Evolutionary conservation across 2,888 invertebrate species (phyloP).

Genomic region (Biston stratarius): DNA sequence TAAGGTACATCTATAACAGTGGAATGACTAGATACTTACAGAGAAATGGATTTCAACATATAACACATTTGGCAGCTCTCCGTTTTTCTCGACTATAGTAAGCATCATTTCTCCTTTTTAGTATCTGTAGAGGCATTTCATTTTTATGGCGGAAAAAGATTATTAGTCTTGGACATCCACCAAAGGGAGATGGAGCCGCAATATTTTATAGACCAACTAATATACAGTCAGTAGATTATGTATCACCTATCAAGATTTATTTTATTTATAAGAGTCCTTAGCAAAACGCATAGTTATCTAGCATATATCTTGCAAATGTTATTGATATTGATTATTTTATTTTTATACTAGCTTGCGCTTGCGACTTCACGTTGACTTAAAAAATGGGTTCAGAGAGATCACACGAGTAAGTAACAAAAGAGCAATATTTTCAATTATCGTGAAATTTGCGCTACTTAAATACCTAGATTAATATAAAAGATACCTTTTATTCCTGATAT

Average conservation of each 20-base stretch:
- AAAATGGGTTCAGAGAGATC: too few relatives aligned
- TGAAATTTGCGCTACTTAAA: too few relatives aligned
- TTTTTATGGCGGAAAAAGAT: slow-evolving; percentile 43
- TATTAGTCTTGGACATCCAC: slow-evolving; percentile 43
- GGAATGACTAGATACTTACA: not conserved
- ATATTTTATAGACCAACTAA: slow-evolving; percentile 16
- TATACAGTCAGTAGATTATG: slow-evolving; percentile 12
- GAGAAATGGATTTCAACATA: not conserved
- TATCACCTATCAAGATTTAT: not conserved
- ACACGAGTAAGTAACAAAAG: too few relatives aligned
- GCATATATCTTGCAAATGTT: too few relatives aligned
- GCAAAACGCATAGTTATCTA: too few relatives aligned
- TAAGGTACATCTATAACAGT: not conserved
- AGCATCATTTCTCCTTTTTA: slow-evolving; percentile 19
- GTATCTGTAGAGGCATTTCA: slow-evolving; percentile 33
- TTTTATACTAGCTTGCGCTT: too few relatives aligned
- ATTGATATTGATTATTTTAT: too few relatives aligned
- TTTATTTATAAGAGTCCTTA: too few relatives aligned
- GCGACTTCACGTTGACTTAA: too few relatives aligned
- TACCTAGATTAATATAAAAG: too few relatives aligned
- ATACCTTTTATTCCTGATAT: too few relatives aligned
- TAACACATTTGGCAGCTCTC: slow-evolving; percentile 8
- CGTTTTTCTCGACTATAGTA: not conserved
- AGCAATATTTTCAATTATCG: too few relatives aligned
- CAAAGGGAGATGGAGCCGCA: slow-evolving; percentile 28